phyloP scores from a whole-genome alignment of 1,140 invertebrate genomes.

The Yoshiicerus persimilis region DNA sequence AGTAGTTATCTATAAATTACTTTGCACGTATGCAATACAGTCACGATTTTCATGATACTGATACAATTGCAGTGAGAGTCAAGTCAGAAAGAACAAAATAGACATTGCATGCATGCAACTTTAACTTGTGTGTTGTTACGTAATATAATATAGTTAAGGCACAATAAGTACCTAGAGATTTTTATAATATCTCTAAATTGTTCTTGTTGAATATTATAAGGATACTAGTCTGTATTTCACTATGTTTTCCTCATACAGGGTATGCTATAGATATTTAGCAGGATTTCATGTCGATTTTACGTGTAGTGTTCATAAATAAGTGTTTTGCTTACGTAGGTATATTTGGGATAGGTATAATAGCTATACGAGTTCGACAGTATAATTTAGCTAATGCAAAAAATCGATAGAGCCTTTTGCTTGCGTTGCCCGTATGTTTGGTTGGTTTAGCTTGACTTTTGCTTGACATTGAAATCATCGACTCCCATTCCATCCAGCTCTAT shows the following conservation, averaged over 20 bases:
- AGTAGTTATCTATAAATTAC: not conserved
- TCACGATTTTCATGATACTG: not conserved
- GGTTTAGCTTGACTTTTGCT: slow-evolving; percentile 4
- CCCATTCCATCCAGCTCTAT: not conserved
- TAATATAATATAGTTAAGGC: too few relatives aligned
- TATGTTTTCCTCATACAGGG: too few relatives aligned
- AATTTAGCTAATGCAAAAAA: not conserved
- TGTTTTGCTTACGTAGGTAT: not conserved
- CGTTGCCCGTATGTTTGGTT: not conserved
- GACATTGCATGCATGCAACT: not conserved
- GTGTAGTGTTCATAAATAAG: too few relatives aligned
- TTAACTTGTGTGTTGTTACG: too few relatives aligned
- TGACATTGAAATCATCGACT: slow-evolving; percentile 4
- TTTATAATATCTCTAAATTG: too few relatives aligned
- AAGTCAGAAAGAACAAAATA: not conserved
- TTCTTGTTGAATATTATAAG: too few relatives aligned
- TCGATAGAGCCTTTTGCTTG: not conserved
- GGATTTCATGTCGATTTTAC: too few relatives aligned
- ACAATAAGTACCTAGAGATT: too few relatives aligned
- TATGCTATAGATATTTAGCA: too few relatives aligned
- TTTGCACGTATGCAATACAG: not conserved
- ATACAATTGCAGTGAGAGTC: not conserved
- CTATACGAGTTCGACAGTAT: not conserved
- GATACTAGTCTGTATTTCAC: too few relatives aligned
- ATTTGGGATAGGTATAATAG: not conserved